Base-by-base conservation (phyloP, 1,140 invertebrate genomes). In the Procambarus clarkii region DNA sequence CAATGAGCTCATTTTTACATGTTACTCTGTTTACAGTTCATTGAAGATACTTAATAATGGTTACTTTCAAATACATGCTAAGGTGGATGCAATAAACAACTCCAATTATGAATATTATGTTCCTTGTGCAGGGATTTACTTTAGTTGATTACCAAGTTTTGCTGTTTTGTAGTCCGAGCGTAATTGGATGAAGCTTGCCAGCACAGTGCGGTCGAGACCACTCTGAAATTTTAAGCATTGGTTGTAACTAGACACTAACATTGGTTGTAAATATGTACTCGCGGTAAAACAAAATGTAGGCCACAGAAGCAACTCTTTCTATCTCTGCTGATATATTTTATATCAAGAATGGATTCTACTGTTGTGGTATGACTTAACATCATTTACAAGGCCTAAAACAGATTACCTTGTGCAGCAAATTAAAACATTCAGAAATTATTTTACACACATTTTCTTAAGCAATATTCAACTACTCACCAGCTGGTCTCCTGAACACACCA, bases 401-500 rank as follows among this genome's bases (percentile, higher is more conserved):
- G 60, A 21, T 64, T 64, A 21, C 21, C 15, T 21, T 64, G 60
- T 64, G 3, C 60, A 15, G 18, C 18, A 64, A 15, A 15, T 21
- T 21, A 15, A 64, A 64, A 64, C 18, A 21, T 18, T 18, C 4
- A 54, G 18, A 21, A 5, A 64, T 15, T 18, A 64, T 64, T 21
- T 64, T 18, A 18, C 4, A 4, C 4, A 64, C 11, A 18, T 13
- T 64, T 64, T 21, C 15, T 18, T 64, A 5, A 64, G 13, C 21
- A 64, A 64, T 21, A 64, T 64, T 48, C 15, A 86, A 24, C 24
- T 5, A 50, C 92, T 96, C 95, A 99, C 98, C 96, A 99, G 95
- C 87, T 98, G 98, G 94, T 99, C 98, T 58, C 98, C 98, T 79
- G 97, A 97, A 94, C 98, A 98, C 50, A 99, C 98, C 96, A 99